Conservation (phyloP, 2,113 vertebrate species). For the Trichechus manatus region DNA sequence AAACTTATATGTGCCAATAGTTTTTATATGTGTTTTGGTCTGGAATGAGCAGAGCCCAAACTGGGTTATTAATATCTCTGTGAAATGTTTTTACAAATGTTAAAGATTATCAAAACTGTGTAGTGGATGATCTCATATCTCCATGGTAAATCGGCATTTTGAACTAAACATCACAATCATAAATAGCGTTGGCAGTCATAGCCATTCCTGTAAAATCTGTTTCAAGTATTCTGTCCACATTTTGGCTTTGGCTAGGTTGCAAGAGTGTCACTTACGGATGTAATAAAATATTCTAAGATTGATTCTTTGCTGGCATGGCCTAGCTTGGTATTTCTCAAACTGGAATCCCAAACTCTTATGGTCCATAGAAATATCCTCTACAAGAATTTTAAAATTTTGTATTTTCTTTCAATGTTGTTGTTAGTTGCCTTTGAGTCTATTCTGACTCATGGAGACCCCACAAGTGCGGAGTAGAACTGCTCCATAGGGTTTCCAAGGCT, state of each 20-base stretch:
- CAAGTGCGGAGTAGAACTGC: neutral
- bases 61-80: neutral
- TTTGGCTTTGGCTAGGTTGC: neutral
- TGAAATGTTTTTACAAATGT: slow-evolving; percentile 25
- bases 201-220: slow-evolving; percentile 33
- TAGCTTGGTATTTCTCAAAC: neutral
- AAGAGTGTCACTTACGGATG: neutral
- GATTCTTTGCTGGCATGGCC: neutral
- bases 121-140: neutral
- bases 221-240: slow-evolving; percentile 41
- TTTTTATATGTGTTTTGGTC: slow-evolving; percentile 14
- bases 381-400: neutral
- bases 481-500: neutral
- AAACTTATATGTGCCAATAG: neutral
- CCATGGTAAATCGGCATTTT: slow-evolving; percentile 30
- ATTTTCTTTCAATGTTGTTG: neutral
- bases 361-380: neutral
- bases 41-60: neutral
- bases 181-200: neutral
- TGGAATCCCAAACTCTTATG: neutral
- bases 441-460: no score
- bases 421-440: no score
- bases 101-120: neutral
- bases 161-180: neutral
- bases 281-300: slow-evolving; percentile 41